phyloP scores from a whole-genome alignment of 2,888 invertebrate species.

The Muscina levida region DNA sequence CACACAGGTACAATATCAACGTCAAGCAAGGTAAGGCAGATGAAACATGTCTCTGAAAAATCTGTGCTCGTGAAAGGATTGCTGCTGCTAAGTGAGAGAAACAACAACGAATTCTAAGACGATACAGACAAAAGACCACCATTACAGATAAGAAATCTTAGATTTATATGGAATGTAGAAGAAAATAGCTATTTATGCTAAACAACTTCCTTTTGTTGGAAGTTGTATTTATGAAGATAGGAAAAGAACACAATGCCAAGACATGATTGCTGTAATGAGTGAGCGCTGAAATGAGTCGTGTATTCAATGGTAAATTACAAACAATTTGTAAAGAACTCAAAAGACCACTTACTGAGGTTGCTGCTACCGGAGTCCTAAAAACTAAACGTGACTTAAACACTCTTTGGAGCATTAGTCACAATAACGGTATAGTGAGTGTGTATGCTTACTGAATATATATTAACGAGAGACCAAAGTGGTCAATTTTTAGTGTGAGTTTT shows the following conservation, averaged over 20 bases:
- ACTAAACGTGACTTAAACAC: slow-evolving; percentile 54
- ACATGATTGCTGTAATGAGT: not conserved
- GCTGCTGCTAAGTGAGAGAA: not conserved
- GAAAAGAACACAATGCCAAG: not conserved
- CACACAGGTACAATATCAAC: slow-evolving; percentile 3
- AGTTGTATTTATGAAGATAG: not conserved
- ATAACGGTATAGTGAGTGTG: slow-evolving; percentile 48
- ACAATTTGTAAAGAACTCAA: not conserved
- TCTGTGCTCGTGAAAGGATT: slow-evolving; percentile 3
- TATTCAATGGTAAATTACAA: not conserved
- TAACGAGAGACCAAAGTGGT: slow-evolving; percentile 1
- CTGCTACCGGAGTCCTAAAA: slow-evolving; percentile 24
- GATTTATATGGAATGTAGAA: not conserved
- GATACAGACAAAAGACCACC: not conserved
- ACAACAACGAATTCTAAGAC: too few relatives aligned
- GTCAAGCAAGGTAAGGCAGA: not conserved
- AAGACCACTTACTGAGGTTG: slow-evolving; percentile 34
- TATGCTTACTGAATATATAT: not conserved
- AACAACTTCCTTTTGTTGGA: slow-evolving; percentile 7
- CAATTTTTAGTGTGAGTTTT: not conserved
- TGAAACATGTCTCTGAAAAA: not conserved
- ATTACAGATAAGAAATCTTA: not conserved
- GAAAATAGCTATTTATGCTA: not conserved
- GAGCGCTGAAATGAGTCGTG: too few relatives aligned
- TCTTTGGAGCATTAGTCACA: slow-evolving; percentile 49